phyloP scores from a whole-genome alignment of 2,888 invertebrate species.

The Drepanosiphum platanoidis region DNA sequence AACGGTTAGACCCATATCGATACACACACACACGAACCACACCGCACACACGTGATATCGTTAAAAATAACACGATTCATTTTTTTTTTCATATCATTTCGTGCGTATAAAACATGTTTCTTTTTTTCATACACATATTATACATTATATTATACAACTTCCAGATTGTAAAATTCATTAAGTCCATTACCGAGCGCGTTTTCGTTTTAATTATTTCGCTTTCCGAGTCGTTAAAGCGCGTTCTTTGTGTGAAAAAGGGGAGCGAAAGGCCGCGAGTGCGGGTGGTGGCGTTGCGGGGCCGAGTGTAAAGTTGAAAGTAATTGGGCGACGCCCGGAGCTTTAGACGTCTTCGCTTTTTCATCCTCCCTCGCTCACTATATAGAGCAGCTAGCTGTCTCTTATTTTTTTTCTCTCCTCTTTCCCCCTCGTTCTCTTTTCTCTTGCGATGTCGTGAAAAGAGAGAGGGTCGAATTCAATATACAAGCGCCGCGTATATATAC shows the following conservation, averaged over 20 bases:
- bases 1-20: constrained; percentile 47
- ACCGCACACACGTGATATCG: constrained; percentile 34
- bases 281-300: constrained; percentile 7
- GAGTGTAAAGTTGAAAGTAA: constrained; percentile 62
- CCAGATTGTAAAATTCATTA: constrained; percentile 60
- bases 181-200: constrained; percentile 60
- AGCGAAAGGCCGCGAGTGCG: constrained; percentile 2
- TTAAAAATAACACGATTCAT: constrained; percentile 48
- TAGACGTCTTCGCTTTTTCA: constrained; percentile 62
- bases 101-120: neutral
- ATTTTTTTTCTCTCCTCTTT: constrained; percentile 17
- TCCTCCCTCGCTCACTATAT: neutral
- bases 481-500: constrained; percentile 33
- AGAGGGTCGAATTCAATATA: constrained; percentile 60
- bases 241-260: constrained; percentile 57
- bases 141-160: too few relatives aligned
- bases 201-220: constrained; percentile 62
- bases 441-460: constrained; percentile 46
- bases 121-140: neutral
- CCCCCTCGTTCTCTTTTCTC: neutral
- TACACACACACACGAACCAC: neutral
- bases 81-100: constrained; percentile 33
- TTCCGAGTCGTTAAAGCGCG: constrained; percentile 62
- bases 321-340: constrained; percentile 62
- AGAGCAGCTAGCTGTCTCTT: too few relatives aligned